phyloP scores from a whole-genome alignment of 2,113 vertebrate species.

The Clinocottus analis region DNA sequence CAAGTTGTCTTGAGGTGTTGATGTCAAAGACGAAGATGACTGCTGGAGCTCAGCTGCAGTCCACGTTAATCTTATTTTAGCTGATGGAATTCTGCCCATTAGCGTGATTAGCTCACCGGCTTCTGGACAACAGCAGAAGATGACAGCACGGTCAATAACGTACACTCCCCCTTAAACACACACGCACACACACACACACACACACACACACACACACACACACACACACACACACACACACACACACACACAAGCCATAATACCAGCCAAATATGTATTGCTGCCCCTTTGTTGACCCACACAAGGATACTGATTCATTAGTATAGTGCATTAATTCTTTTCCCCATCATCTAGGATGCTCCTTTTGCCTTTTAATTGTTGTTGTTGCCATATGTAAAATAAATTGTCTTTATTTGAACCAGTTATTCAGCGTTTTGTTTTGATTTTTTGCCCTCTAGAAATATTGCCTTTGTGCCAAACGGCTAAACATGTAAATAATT shows the following conservation, averaged over 20 bases:
- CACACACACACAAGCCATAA: neutral
- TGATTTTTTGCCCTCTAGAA: constrained; percentile 3
- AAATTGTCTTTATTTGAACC: neutral
- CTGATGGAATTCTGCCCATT: neutral
- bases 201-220: no score
- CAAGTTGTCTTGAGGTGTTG: constrained; percentile 8
- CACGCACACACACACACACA: no score
- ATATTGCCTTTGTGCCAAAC: neutral
- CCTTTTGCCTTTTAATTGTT: neutral
- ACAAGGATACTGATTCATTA: neutral
- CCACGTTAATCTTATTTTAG: neutral
- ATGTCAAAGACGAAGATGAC: neutral
- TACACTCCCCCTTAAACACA: no score
- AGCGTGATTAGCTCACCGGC: neutral
- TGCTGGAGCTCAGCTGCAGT: neutral
- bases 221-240: neutral
- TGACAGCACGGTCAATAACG: neutral
- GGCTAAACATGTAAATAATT: constrained; percentile 1
- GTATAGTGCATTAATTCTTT: neutral
- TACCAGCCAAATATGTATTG: neutral
- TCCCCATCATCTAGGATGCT: neutral
- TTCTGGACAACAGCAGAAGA: neutral
- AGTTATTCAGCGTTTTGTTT: neutral
- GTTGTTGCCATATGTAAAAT: neutral
- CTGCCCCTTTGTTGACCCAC: constrained; percentile 17